Percentiles rank a stretch among this genome's conserved stretches.
phyloP scores from a whole-genome alignment of 2,888 invertebrate genomes.

The Muschampia plurimacula region DNA sequence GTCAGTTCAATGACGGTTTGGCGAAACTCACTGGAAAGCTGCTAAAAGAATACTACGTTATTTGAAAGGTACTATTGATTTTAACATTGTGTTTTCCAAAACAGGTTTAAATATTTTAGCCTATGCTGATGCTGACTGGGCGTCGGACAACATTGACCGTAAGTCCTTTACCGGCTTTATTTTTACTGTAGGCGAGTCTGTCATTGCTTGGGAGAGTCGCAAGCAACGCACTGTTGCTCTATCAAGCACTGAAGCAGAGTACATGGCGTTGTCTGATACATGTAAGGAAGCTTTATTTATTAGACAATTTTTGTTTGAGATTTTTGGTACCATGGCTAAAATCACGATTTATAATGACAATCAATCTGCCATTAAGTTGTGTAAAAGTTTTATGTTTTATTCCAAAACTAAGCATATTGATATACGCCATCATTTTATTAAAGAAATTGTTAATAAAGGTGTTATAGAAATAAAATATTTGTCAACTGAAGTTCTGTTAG shows the following conservation, averaged over 20 bases:
- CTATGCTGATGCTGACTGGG: neutral
- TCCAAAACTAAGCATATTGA: constrained; percentile 24
- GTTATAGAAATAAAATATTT: neutral
- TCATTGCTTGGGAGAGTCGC: constrained; percentile 8
- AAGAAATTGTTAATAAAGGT: constrained; percentile 9
- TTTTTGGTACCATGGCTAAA: constrained; percentile 16
- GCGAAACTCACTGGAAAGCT: constrained; percentile 1
- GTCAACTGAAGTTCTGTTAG: neutral
- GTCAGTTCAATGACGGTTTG: neutral
- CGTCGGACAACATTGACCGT: neutral
- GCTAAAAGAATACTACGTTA: neutral
- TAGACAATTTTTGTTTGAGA: constrained; percentile 8
- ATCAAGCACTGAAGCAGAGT: constrained; percentile 5
- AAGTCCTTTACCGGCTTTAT: neutral
- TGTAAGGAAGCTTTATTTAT: constrained; percentile 11
- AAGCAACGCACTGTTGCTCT: constrained; percentile 3
- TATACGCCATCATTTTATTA: constrained; percentile 14
- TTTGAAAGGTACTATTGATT: constrained; percentile 1
- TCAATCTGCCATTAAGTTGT: constrained; percentile 23
- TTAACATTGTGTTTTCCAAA: neutral
- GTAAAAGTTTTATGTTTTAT: constrained; percentile 26
- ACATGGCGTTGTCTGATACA: constrained; percentile 7
- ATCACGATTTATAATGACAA: constrained; percentile 31
- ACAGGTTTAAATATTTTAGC: neutral
- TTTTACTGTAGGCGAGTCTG: neutral